Base-by-base conservation (phyloP, 2,113 vertebrate species). In the Dasyurus viverrinus region DNA sequence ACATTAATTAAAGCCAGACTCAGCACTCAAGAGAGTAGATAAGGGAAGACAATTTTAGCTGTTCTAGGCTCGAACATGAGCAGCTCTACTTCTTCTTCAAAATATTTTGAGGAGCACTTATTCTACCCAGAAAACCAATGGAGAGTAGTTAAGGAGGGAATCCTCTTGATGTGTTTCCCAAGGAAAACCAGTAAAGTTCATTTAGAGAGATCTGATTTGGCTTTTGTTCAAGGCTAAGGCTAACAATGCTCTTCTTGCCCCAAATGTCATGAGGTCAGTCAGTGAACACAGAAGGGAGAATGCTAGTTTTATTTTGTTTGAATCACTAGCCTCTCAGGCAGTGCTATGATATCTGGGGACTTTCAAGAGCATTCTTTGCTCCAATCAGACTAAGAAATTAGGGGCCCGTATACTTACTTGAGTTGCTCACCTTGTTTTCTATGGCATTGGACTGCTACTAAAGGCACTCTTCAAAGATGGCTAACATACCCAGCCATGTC, bases 1-100 rank as follows among this genome's bases (percentile, higher is more conserved):
- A 92, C 0, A 0, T 30, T 90, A 30, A 95, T 94, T 96, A 92
- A 93, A 57, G 57, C 68, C 93, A 95, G 89, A 42, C 68, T 95
- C 91, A 90, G 24, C 42, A 26, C n/a, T 25, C 2, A 14, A 3
- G 25, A 55, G 50, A 27, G 89, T 24, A 53, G 54, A 30, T 22
- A 92, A 89, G 92, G 16, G 23, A 47, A 84, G 84, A 42, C 90
- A 19, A 95, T 90, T 92, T 94, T 54, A 68, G 53, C 25, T 5
- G 46, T 91, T 92, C 60, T 53, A n/a, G 5, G 23, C 53, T 47
- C 36, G 46, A 91, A 91, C 26, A 11, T 53, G 53, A 90, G 55
- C 50, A 3, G 36, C 2, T 90, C 0, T 91, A 11, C 48, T 3
- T 26, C 5, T 52, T 26, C 12, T 26, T 16, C 10, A 11, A 16